Evolutionary conservation across 2,797 vertebrate genomes (phyloP).

Genomic region (Dicrostonyx torquatus): DNA sequence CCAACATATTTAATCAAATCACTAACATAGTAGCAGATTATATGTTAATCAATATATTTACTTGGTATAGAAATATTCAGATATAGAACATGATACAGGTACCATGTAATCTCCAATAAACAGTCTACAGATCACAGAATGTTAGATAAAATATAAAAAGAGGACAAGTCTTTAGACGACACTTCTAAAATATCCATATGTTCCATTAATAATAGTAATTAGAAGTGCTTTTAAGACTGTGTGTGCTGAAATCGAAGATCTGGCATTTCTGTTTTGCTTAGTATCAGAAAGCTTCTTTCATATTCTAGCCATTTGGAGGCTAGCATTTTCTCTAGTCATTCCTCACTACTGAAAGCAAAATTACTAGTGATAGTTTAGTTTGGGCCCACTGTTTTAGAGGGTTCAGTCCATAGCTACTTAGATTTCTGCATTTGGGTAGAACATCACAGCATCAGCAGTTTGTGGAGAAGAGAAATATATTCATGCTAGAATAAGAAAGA

Average conservation of each 20-base stretch:
- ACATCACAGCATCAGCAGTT: background rate
- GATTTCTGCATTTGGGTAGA: background rate
- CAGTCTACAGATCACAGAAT: background rate
- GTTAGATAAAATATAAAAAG: background rate
- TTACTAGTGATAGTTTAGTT: background rate
- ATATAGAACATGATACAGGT: fast-evolving
- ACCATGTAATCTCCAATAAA: background rate
- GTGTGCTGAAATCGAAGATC: background rate
- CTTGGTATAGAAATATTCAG: background rate
- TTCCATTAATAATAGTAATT: background rate
- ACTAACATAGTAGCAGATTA: background rate
- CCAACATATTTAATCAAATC: background rate
- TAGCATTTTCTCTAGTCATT: background rate
- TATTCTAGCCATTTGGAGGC: background rate
- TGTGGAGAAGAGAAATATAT: no score
- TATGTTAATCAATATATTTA: background rate
- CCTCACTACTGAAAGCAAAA: no score
- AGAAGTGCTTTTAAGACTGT: background rate
- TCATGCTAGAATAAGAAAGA: background rate
- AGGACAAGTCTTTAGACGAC: background rate
- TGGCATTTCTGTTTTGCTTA: background rate
- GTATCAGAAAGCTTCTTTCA: background rate
- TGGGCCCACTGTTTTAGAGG: background rate
- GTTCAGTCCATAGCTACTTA: background rate
- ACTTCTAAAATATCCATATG: background rate